Evolutionary conservation across 1,140 invertebrate species (phyloP), one percentile per base, ranked within the genome.

Genomic region (Aphidius ervi): DNA sequence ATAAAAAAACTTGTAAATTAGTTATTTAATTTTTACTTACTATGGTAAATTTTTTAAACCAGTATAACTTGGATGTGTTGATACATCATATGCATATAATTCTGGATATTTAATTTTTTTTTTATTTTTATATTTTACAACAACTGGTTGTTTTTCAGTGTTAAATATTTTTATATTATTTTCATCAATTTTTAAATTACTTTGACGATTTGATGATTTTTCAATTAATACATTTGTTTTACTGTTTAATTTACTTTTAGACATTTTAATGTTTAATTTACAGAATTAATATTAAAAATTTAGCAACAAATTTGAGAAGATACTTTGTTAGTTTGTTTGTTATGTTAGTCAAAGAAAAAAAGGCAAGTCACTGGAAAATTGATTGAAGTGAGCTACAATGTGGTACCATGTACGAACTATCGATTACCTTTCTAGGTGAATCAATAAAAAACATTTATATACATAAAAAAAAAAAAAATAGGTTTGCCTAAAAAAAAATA

Each of bases 321-420:
- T 31, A 31, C 23, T 31, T 31, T 31, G 23, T 31, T 31, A 31
- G 16, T 16, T 16, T 16, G 16, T 16, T 16, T 16, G 16, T 16
- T 16, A 16, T 16, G 16, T 16, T 16, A 16, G 16, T 16, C 16
- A 16, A 3, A 31, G 23, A 31, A 31, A 31, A 31, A 31, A 31
- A 31, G 5, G 4, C 8, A 50, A 50, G 41, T 50, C 1, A 50
- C 10, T 8, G 31, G 52, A 31, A 52, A 54, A 54, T 54, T 54
- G 6, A 54, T 42, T 40, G 37, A 75, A 76, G 74, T 74, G 70
- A 73, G 70, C 72, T 65, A 67, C 70, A 71, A 70, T 74, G 69
- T 76, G 67, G 23, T 31, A 31, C 73, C 75, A 70, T 70, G 73
- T 67, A 74, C 74, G 70, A 67, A 68, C 2, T 76, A 77, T 77